Evolutionary conservation across 2,113 vertebrate species (phyloP).

Genomic region (Peromyscus maniculatus): DNA sequence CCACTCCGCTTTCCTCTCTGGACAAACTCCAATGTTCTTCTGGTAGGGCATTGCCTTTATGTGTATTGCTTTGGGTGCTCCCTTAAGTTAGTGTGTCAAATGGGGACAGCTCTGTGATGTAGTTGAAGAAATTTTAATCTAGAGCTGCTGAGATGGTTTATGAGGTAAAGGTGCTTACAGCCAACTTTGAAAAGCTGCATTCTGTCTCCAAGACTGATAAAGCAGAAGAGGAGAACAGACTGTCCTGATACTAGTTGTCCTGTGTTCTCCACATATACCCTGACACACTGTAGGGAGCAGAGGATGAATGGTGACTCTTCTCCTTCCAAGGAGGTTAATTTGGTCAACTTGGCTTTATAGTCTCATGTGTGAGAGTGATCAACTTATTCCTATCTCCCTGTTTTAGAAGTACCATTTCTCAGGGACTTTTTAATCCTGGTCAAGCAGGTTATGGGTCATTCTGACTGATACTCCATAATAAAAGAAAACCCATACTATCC

Average conservation of each 20-base stretch:
- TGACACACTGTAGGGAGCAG: neutral
- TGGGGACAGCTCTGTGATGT: neutral
- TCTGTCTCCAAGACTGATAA: no score
- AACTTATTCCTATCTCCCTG: rapidly evolving
- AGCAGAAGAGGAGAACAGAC: neutral
- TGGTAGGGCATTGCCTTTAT: neutral
- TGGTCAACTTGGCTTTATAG: neutral
- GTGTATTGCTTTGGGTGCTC: neutral
- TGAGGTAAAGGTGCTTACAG: neutral
- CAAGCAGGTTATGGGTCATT: neutral
- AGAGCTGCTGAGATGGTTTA: neutral
- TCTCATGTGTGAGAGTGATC: neutral
- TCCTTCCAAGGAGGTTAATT: neutral
- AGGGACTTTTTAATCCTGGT: neutral
- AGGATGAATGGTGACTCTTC: neutral
- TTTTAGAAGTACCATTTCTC: neutral
- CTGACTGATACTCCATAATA: neutral
- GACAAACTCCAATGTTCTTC: neutral
- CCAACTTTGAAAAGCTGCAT: neutral
- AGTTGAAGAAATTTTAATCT: neutral
- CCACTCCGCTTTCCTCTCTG: neutral
- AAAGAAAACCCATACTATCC: neutral
- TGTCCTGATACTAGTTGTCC: no score
- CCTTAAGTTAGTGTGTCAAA: neutral
- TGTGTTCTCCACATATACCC: no score